Evolutionary conservation across 2,113 vertebrate genomes (phyloP).

Genomic region (Carassius auratus): DNA sequence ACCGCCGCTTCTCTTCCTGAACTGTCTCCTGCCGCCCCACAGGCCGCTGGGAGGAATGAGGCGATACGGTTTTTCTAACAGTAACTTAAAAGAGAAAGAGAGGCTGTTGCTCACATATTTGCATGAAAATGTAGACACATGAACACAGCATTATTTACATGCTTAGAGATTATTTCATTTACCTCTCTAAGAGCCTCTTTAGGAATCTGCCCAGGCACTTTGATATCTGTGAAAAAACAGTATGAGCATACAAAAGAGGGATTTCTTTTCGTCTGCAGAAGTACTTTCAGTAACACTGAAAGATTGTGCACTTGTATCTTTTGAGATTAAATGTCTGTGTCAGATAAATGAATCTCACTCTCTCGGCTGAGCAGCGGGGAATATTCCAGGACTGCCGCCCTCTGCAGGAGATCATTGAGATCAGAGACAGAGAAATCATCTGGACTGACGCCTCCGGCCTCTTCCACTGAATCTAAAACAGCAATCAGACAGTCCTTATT

Average conservation of each 20-base stretch:
- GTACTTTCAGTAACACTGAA: background rate
- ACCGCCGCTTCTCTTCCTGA: slow-evolving; percentile 71
- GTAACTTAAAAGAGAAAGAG: slow-evolving; percentile 62
- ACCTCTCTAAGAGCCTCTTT: slow-evolving; percentile 71
- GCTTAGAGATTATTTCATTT: background rate
- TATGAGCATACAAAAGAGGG: background rate
- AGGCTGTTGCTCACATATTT: slow-evolving; percentile 1
- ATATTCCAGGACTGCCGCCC: slow-evolving; percentile 63
- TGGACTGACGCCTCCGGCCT: slow-evolving; percentile 55
- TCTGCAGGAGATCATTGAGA: slow-evolving; percentile 66
- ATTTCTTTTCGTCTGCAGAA: background rate
- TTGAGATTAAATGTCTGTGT: background rate
- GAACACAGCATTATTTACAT: background rate
- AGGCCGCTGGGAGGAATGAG: slow-evolving; percentile 64
- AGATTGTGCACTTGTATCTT: background rate
- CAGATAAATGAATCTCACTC: slow-evolving; percentile 58
- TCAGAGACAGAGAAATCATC: slow-evolving; percentile 69
- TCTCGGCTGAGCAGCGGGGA: slow-evolving; percentile 67
- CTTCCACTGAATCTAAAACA: slow-evolving; percentile 64
- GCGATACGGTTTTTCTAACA: slow-evolving; percentile 71
- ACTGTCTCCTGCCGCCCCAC: slow-evolving; percentile 70
- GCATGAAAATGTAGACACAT: background rate
- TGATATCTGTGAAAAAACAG: slow-evolving; percentile 61
- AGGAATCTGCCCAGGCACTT: slow-evolving; percentile 64
- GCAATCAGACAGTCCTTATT: background rate